Conservation (phyloP, 2,113 vertebrate genomes). For the Eretmochelys imbricata region DNA sequence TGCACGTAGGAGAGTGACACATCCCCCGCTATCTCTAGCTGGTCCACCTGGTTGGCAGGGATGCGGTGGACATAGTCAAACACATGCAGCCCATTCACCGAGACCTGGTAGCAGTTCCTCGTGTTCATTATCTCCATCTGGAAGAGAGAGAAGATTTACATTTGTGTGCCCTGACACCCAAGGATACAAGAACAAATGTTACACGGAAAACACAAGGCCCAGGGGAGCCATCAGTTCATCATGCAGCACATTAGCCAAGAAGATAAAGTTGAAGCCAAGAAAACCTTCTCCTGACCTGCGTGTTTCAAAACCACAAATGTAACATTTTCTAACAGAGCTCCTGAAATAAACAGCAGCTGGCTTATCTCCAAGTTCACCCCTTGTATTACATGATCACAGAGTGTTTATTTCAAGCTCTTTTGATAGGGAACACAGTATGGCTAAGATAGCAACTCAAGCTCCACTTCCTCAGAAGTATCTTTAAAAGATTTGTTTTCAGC, state of each 20-base stretch:
- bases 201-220: not conserved
- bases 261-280: not conserved
- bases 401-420: not conserved
- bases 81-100: not conserved
- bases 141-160: not conserved
- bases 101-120: not conserved
- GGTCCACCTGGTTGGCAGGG: constrained; percentile 16
- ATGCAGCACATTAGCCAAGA: not conserved
- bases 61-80: constrained; percentile 38
- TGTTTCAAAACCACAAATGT: no score
- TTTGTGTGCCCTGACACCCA: not conserved
- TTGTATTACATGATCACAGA: not conserved
- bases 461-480: no score
- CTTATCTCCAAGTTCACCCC: not conserved
- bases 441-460: not conserved
- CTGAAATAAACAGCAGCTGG: not conserved
- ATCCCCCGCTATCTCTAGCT: constrained; percentile 36
- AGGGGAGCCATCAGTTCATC: not conserved
- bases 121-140: constrained; percentile 41
- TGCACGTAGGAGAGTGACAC: constrained; percentile 23
- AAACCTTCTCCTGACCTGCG: not conserved
- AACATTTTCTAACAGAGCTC: not conserved
- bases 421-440: not conserved
- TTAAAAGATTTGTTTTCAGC: not conserved
- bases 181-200: not conserved